Conservation (phyloP, 2,888 invertebrate genomes). For the Agriopis marginaria region DNA sequence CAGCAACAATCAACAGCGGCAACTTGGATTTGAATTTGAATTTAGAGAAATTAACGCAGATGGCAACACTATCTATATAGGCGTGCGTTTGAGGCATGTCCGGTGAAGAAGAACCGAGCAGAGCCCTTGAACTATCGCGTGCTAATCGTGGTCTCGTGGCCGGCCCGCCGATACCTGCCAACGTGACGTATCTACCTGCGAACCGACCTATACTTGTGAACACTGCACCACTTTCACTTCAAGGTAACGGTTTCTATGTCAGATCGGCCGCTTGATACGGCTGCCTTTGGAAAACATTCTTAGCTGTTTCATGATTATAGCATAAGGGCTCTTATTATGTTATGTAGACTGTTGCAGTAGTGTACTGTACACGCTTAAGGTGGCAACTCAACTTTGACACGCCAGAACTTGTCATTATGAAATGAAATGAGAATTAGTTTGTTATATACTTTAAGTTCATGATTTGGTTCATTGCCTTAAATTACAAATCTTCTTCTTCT, state of each 20-base stretch:
- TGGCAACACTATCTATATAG: background rate
- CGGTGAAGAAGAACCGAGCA: slow-evolving; percentile 41
- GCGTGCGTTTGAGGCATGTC: slow-evolving; percentile 4
- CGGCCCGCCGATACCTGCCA: slow-evolving; percentile 42
- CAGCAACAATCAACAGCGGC: no score
- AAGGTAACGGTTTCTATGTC: slow-evolving; percentile 43
- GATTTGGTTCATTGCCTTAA: no score
- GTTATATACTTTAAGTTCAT: no score
- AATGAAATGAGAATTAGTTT: no score
- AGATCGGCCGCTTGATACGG: slow-evolving; percentile 44
- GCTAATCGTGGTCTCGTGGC: slow-evolving; percentile 58
- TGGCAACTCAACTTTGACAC: no score
- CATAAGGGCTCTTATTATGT: background rate
- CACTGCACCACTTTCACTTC: slow-evolving; percentile 51
- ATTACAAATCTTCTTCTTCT: no score
- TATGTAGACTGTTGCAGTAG: background rate
- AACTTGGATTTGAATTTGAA: background rate
- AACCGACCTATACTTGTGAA: slow-evolving; percentile 37
- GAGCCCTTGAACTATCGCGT: slow-evolving; percentile 80
- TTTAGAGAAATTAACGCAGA: background rate
- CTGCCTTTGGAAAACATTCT: slow-evolving; percentile 36
- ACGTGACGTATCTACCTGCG: slow-evolving; percentile 32
- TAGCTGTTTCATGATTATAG: slow-evolving; percentile 17
- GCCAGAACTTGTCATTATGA: no score
- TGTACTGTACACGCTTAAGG: background rate